phyloP scores from a whole-genome alignment of 2,888 invertebrate genomes.

The Patella caerulea region DNA sequence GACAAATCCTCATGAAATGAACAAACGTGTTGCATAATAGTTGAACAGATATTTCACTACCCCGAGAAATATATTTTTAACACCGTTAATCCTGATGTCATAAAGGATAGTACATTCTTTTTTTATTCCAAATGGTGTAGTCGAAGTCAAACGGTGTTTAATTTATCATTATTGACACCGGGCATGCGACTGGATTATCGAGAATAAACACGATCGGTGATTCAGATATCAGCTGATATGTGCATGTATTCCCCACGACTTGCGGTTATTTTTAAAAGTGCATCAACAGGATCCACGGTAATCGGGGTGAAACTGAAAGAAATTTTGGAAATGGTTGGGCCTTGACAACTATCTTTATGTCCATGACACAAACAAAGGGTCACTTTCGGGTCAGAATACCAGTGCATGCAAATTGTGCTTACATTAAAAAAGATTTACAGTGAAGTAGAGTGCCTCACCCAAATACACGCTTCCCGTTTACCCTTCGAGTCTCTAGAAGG shows the following conservation, averaged over 20 bases:
- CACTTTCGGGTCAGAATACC: not conserved
- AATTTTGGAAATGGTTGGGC: not conserved
- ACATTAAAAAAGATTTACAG: too few relatives aligned
- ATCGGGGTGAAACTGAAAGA: too few relatives aligned
- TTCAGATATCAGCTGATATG: slow-evolving; percentile 20
- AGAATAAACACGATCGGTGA: not conserved
- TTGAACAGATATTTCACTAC: too few relatives aligned
- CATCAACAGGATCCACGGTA: not conserved
- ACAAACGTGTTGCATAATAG: too few relatives aligned
- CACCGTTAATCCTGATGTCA: too few relatives aligned
- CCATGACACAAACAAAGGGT: not conserved
- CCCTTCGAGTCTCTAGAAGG: not conserved
- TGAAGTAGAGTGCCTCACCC: too few relatives aligned
- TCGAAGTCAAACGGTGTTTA: too few relatives aligned
- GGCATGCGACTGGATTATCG: slow-evolving; percentile 29
- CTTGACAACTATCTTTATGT: not conserved
- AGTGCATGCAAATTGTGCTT: too few relatives aligned
- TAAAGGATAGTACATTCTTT: too few relatives aligned
- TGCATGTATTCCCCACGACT: slow-evolving; percentile 18
- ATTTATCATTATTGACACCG: not conserved
- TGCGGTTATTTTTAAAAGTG: not conserved
- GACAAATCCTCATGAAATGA: too few relatives aligned
- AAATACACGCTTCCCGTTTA: not conserved
- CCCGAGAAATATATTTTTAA: too few relatives aligned
- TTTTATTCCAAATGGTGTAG: too few relatives aligned